Percentiles rank a stretch among this genome's conserved stretches.
phyloP scores from a whole-genome alignment of 2,797 vertebrate species.

The Tokudaia muenninki region DNA sequence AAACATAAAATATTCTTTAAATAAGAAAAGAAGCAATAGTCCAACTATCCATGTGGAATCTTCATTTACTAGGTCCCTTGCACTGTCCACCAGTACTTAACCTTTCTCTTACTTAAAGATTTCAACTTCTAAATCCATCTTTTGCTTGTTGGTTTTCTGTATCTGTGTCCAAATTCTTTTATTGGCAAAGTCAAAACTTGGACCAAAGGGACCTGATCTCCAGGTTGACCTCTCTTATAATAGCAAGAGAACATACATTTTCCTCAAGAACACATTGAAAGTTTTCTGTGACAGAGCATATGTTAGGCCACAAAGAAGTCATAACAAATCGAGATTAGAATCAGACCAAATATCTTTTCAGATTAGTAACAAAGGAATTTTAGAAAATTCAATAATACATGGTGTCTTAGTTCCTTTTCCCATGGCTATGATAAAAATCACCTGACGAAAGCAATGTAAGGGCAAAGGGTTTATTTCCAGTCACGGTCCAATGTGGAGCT shows the following conservation, averaged over 20 bases:
- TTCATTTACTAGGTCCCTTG: background rate
- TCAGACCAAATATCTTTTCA: background rate
- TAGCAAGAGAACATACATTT: background rate
- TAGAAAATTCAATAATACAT: background rate
- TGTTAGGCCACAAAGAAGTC: background rate
- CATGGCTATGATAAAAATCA: background rate
- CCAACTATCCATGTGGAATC: background rate
- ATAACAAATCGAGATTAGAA: conserved; percentile 9
- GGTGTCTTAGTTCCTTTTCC: background rate
- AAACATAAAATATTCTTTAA: background rate
- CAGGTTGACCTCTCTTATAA: background rate
- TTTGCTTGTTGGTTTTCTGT: background rate
- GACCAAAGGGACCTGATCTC: background rate
- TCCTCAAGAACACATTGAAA: background rate
- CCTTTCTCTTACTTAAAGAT: background rate
- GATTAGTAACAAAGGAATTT: background rate
- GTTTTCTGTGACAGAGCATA: background rate
- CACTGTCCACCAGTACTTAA: background rate
- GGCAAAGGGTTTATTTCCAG: background rate
- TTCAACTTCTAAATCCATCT: background rate
- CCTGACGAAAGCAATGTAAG: background rate
- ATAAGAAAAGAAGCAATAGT: background rate
- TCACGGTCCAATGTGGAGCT: background rate
- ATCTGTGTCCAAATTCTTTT: background rate
- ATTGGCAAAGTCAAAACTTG: background rate